Evolutionary conservation across 1,140 invertebrate genomes (phyloP), one percentile per base, ranked within the genome.

Genomic region (Eriosoma lanigerum): DNA sequence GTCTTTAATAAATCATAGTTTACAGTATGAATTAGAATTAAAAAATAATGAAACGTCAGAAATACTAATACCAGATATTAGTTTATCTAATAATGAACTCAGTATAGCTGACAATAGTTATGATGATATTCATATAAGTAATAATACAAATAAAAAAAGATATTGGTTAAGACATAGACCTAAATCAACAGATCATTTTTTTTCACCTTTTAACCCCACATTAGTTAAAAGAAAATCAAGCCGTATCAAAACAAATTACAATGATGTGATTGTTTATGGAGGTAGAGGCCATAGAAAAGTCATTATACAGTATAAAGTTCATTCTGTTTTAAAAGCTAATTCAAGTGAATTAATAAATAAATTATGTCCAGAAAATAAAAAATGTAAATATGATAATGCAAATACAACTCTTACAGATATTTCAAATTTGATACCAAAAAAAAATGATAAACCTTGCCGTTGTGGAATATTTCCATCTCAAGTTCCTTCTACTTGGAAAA

Each of bases 381-480:
- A 50, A 46, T 50, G n/a, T 54, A 54, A 58, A 10, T 46, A 46
- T 8, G 8, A 76, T 4, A 60, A 21, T 6, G 26, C 29, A 32
- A 75, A 24, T 38, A 21, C 21, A n/a, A 44, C 56, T n/a, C 6
- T 19, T 24, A 17, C 46, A 24, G 17, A 60, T 46, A 9, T 60
- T 44, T 44, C 48, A 13, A 56, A 46, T 56, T 4, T 38, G 2
- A 54, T n/a, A 21, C 29, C 48, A 1, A 76, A 10, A 58, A 46
- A 44, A 24, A 60, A 44, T 76, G 13, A 17, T 48, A 76, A 76
- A 44, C 73, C 54, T 24, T 76, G 73, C 46, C 32, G 4, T 19
- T 76, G 73, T 60, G 73, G 73, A 17, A 76, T 76, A 44, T 76
- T 38, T 76, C 52, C 52, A 12, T 76, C 73, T 76, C 73, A 76